Conservation (phyloP, 2,113 vertebrate genomes). For the Coturnix japonica region DNA sequence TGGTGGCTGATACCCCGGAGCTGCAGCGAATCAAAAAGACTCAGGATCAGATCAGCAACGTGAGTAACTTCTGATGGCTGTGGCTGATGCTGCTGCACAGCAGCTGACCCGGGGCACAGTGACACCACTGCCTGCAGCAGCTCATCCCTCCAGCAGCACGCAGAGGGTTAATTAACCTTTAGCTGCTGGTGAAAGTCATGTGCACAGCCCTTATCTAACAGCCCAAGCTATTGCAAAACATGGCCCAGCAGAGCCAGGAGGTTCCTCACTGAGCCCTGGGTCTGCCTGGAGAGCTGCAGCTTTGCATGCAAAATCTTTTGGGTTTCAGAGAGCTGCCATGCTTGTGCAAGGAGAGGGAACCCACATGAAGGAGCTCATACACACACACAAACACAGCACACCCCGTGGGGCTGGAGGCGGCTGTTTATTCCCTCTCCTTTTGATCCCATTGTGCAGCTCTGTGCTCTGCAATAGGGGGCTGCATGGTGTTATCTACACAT, state of each 20-base stretch:
- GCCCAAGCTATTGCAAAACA: background rate
- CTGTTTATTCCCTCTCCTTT: background rate
- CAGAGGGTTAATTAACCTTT: background rate
- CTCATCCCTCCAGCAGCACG: background rate
- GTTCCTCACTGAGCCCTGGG: background rate
- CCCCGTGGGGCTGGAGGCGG: background rate
- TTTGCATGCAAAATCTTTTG: fast-evolving
- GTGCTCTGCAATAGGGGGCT: background rate
- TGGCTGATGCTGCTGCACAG: fast-evolving
- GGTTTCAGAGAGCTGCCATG: fast-evolving
- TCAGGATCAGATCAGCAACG: slow-evolving; percentile 97
- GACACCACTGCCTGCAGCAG: fast-evolving
- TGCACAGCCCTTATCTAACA: fast-evolving
- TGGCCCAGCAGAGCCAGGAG: background rate
- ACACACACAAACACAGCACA: fast-evolving
- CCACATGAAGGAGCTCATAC: background rate
- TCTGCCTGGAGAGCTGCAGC: background rate
- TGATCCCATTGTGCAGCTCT: background rate
- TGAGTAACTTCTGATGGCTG: slow-evolving; percentile 58
- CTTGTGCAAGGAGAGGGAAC: background rate
- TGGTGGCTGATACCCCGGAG: slow-evolving; percentile 93
- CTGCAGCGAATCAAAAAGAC: slow-evolving; percentile 95
- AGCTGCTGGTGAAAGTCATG: fast-evolving
- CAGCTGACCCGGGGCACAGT: fast-evolving
- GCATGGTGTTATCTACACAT: fast-evolving